Evolutionary conservation across 2,113 vertebrate genomes (phyloP), one percentile per base, ranked within the genome.

Genomic region (Ptychochromis oligacanthus): DNA sequence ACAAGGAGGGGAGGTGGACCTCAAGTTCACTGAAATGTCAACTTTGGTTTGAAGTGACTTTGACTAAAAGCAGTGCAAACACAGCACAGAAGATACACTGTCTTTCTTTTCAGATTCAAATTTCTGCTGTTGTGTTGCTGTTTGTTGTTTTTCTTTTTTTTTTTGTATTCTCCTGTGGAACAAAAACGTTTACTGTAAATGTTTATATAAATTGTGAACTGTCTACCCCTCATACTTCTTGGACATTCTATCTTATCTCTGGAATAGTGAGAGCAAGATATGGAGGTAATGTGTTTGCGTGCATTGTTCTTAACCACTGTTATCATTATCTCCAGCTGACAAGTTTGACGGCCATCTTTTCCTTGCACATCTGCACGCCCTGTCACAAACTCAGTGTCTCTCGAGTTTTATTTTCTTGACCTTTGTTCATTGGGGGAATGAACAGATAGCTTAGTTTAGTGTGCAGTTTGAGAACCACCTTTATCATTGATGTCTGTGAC

Each of bases 21-120:
- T 91, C 89, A 87, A 83, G 93, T 90, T 94, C 88, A 92, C 86
- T 80, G 77, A 92, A 86, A 92, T 87, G 89, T 93, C 90, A 90
- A 26, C 75, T 82, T 85, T 90, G 82, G 89, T 92, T 92, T 92
- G 84, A 88, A 88, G 84, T 81, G 85, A 85, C 87, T 89, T 81
- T 85, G 70, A 87, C 76, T 84, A 64, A 49, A 87, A 84, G 79
- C 13, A 57, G 57, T 38, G 79, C 82, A 85, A 87, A 89, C 90
- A 85, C 11, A 12, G 76, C 79, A 87, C 79, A 90, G 77, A 86
- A 87, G 90, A 88, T 61, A 56, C 80, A 70, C 67, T 88, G 67
- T 87, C 22, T 58, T 74, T 20, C 74, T 54, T 59, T 65, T 82
- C 55, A 24, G 77, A 57, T 57, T 12, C 18, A 65, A 59, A 46